phyloP scores from a whole-genome alignment of 2,888 invertebrate genomes.

The Agrotis ipsilon region DNA sequence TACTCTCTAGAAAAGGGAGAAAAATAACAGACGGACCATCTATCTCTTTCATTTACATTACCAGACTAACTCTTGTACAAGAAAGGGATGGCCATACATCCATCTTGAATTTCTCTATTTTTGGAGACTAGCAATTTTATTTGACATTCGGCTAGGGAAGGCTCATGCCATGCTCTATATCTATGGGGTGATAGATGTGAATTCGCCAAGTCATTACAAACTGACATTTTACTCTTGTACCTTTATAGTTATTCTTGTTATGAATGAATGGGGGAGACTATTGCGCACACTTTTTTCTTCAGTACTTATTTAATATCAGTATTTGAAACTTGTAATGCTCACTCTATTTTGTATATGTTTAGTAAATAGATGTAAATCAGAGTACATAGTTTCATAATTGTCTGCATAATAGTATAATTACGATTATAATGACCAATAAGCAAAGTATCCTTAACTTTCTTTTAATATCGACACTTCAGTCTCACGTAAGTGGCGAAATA shows the following conservation, averaged over 20 bases:
- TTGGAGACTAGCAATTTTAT: too few relatives aligned
- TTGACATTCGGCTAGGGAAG: too few relatives aligned
- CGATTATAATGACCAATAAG: neutral
- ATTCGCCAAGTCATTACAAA: neutral
- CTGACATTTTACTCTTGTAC: slow-evolving; percentile 15
- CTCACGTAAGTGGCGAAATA: neutral
- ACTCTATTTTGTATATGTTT: slow-evolving; percentile 31
- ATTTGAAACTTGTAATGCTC: slow-evolving; percentile 53
- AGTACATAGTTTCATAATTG: neutral
- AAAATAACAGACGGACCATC: too few relatives aligned
- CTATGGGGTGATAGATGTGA: neutral
- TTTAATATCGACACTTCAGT: neutral
- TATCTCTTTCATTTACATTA: too few relatives aligned
- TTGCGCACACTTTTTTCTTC: slow-evolving; percentile 16
- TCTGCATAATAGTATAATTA: slow-evolving; percentile 3
- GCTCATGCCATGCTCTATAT: too few relatives aligned
- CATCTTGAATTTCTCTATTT: too few relatives aligned
- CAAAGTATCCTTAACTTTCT: neutral
- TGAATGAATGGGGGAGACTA: neutral
- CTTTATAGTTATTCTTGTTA: slow-evolving; percentile 21
- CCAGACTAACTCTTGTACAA: too few relatives aligned
- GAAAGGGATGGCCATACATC: too few relatives aligned
- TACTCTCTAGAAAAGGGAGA: too few relatives aligned
- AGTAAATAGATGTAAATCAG: slow-evolving; percentile 32
- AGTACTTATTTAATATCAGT: slow-evolving; percentile 58